These are phyloP conservation scores for Tuta absoluta DNA, from an alignment of 2,888 invertebrate species.

Conservation along the genomic window DNA sequence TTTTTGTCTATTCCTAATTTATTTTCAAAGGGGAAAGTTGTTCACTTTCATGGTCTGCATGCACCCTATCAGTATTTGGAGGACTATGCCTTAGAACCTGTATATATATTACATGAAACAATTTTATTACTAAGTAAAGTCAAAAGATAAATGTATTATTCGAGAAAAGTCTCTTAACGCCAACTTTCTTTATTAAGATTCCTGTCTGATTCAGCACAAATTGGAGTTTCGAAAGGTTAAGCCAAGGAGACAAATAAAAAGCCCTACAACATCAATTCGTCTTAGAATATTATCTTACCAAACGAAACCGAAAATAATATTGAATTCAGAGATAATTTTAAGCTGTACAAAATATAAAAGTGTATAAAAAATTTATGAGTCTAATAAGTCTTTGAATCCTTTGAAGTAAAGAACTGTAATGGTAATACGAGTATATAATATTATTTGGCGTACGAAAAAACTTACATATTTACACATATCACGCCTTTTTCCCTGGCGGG, in stretches of 20 bases:
- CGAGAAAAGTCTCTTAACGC: not conserved
- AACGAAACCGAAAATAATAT: not conserved
- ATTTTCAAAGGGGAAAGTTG: too few relatives aligned
- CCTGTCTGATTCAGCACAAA: conserved; percentile 40
- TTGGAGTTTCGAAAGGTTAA: conserved; percentile 10
- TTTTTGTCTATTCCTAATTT: too few relatives aligned
- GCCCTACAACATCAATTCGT: not conserved
- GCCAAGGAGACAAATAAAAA: conserved; percentile 5
- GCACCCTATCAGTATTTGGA: too few relatives aligned
- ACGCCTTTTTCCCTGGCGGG: too few relatives aligned
- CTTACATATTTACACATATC: too few relatives aligned
- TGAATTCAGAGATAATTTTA: not conserved
- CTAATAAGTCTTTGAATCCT: not conserved
- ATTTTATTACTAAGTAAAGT: not conserved
- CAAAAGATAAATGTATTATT: not conserved
- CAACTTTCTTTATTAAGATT: conserved; percentile 41
- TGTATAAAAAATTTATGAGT: not conserved
- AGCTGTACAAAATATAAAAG: not conserved
- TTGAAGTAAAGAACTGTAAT: not conserved
- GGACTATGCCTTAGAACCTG: too few relatives aligned
- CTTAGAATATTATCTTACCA: not conserved
- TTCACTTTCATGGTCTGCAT: too few relatives aligned
- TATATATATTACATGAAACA: not conserved
- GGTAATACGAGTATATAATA: too few relatives aligned
- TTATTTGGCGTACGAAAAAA: too few relatives aligned